These are phyloP conservation scores for Drosophila auraria DNA, from an alignment of 1,140 invertebrate species.

Conservation along the genomic window DNA sequence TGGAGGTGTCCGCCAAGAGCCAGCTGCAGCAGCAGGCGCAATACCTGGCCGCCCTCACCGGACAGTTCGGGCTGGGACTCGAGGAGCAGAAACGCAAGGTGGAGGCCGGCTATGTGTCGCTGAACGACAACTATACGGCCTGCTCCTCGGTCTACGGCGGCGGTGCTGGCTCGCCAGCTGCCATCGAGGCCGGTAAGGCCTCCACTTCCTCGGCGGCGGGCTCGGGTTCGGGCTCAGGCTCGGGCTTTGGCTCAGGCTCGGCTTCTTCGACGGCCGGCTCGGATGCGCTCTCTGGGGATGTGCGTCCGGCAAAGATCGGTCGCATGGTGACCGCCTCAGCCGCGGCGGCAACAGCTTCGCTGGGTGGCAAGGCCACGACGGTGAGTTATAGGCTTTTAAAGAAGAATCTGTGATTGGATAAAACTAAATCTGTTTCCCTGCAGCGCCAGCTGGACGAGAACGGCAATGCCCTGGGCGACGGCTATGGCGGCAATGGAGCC, in stretches of 20 bases:
- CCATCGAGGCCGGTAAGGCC: constrained; percentile 22
- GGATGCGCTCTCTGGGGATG: constrained; percentile 23
- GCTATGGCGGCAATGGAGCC: constrained; percentile 30
- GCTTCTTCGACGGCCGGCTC: neutral
- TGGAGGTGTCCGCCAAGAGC: constrained; percentile 50
- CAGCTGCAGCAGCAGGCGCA: constrained; percentile 37
- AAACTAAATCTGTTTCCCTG: neutral
- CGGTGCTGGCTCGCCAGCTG: constrained; percentile 18
- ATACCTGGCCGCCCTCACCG: constrained; percentile 21
- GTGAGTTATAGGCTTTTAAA: constrained; percentile 35
- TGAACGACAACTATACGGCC: constrained; percentile 70
- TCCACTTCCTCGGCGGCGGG: constrained; percentile 9
- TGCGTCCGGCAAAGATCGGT: constrained; percentile 58
- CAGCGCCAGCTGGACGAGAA: constrained; percentile 86
- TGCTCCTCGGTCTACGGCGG: constrained; percentile 70
- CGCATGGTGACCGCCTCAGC: constrained; percentile 45
- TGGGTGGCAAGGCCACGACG: constrained; percentile 50
- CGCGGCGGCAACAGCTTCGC: constrained; percentile 32
- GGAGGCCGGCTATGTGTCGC: constrained; percentile 65
- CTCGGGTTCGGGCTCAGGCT: neutral
- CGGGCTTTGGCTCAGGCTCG: constrained; percentile 1
- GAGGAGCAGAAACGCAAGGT: constrained; percentile 61
- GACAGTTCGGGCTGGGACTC: constrained; percentile 3
- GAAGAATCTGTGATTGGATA: neutral
- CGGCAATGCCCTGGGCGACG: constrained; percentile 85